Base-by-base conservation (phyloP, 2,888 invertebrate species). In the Galerucella calmariensis region DNA sequence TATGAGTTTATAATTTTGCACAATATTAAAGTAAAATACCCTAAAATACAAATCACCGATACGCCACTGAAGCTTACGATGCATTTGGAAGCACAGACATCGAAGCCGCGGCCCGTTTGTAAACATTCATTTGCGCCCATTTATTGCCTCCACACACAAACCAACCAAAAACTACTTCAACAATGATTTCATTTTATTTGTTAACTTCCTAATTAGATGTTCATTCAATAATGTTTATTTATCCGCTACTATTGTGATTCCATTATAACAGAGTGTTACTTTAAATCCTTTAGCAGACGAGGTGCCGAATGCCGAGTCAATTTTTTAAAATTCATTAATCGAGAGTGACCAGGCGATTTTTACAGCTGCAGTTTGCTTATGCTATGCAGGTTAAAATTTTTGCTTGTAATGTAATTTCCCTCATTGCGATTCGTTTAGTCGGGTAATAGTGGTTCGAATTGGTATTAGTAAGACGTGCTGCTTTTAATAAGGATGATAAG, bases 51-150 rank as follows among this genome's bases (percentile, higher is more conserved):
- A 20, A 16, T 16, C 2, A 20, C 10, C 56, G 16, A 2, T 20
- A 16, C 56, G 56, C 56, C 56, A 20, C 56, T 56, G 56, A 56
- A 20, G 20, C 8, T 56, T 56, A 56, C 56, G 16, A 53, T 16
- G 56, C 56, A 56, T 56, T 16, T 56, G 16, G 20, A 5, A 56
- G 56, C 56, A 56, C 20, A 16, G 4, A 56, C 20, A 56, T 56
- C 10, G 16, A 16, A 75, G 69, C 77, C 56, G 77, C 72, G 68
- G 69, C 63, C 69, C 70, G 69, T 72, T 65, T 59, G 75, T 72
- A 67, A 73, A 78, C 75, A 74, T 73, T 78, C 78, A 80, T 79
- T 78, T 79, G 75, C 78, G 78, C 78, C 79, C 78, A 77, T 78
- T 77, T 76, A 70, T 63, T 58, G 67, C 61, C 63, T 62, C 63